phyloP scores from a whole-genome alignment of 2,797 vertebrate species.

The Chrysocyon brachyurus region DNA sequence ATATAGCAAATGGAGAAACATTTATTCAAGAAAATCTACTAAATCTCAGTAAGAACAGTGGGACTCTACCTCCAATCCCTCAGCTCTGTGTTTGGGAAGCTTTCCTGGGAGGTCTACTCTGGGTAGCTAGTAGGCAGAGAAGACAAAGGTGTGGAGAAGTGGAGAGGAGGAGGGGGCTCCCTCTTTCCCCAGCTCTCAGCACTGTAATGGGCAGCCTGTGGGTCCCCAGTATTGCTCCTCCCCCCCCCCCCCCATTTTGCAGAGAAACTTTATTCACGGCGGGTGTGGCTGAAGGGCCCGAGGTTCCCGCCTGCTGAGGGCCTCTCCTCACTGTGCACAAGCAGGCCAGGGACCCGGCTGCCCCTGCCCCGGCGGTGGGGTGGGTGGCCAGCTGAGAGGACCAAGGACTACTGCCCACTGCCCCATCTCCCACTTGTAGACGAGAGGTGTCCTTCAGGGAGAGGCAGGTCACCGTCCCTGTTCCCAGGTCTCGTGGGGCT shows the following conservation, averaged over 20 bases:
- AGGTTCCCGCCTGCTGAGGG: too few relatives aligned
- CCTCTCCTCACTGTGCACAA: not conserved
- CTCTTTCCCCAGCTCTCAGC: not conserved
- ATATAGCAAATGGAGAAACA: slow-evolving; percentile 13
- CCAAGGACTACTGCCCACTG: not conserved
- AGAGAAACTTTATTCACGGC: not conserved
- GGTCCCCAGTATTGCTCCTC: not conserved
- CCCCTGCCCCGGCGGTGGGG: too few relatives aligned
- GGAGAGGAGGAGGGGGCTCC: not conserved
- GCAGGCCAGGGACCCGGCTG: not conserved
- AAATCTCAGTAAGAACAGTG: not conserved
- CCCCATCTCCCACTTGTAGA: not conserved
- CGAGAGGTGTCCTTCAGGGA: not conserved
- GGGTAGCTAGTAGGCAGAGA: not conserved
- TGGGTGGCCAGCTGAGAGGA: not conserved
- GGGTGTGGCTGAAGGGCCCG: not conserved
- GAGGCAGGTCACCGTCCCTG: not conserved
- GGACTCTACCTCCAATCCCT: not conserved
- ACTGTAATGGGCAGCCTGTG: too few relatives aligned
- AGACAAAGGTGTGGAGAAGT: not conserved
- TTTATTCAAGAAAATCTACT: slow-evolving; percentile 22
- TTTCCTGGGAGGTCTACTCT: not conserved
- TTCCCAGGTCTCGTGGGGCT: not conserved
- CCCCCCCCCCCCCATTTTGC: too few relatives aligned
- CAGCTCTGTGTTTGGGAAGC: not conserved